These are phyloP conservation scores for Mormyrus lacerda DNA, from an alignment of 2,113 vertebrate species.

Conservation along the genomic window DNA sequence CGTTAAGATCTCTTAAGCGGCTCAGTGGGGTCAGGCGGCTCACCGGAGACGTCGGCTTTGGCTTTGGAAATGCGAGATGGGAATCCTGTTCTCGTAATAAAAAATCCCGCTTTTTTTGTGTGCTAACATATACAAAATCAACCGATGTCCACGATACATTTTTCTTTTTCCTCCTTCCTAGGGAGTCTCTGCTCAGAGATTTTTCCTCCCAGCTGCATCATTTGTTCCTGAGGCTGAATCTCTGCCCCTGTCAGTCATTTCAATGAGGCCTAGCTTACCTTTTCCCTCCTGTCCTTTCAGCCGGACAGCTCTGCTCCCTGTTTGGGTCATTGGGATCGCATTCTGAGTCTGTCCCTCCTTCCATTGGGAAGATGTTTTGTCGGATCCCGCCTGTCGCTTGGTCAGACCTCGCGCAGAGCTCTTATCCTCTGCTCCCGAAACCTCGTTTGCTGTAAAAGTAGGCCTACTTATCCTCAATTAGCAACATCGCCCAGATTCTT, in stretches of 20 bases:
- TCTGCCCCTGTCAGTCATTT: neutral
- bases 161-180: neutral
- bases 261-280: neutral
- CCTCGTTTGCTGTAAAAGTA: constrained; percentile 7
- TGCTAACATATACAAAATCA: neutral
- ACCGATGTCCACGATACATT: neutral
- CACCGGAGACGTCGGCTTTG: neutral
- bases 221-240: neutral
- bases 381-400: neutral
- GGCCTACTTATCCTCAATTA: constrained; percentile 16
- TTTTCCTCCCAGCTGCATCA: neutral
- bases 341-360: neutral
- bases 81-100: neutral
- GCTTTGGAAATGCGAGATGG: neutral
- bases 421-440: neutral
- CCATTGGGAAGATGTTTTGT: neutral
- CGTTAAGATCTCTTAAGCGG: constrained; percentile 11
- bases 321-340: neutral
- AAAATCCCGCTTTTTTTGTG: neutral
- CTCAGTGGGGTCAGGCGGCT: neutral
- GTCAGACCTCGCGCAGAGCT: neutral
- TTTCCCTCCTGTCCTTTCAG: neutral
- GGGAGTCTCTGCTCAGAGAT: neutral
- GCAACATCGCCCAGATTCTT: constrained; percentile 14
- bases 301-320: neutral